Base-by-base conservation (phyloP, 2,888 invertebrate species). In the Drosophila mimetica region DNA sequence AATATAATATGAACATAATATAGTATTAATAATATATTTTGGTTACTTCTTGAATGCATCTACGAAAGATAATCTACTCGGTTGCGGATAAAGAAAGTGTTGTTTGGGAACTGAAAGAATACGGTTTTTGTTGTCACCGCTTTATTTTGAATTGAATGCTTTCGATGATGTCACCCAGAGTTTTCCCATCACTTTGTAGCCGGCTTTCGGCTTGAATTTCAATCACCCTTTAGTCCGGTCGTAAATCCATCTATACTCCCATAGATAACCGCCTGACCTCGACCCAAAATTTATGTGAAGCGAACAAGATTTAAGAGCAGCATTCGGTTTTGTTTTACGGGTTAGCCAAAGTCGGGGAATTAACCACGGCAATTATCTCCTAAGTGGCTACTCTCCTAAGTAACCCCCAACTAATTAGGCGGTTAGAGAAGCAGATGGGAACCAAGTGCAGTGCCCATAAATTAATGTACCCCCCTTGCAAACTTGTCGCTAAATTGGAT, bases 211-310 rank as follows among this genome's bases (percentile, higher is more conserved):
- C 9, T 61, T 22, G 41, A 36, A 22, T 36, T 63, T 64, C 42
- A 64, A 64, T 64, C 50, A 64, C 64, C 42, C 64, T 22, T 22
- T 36, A 51, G 36, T 9, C n/a, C 44, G 65, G 30, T 51, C 65
- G 28, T 64, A 64, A 64, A 64, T 51, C 36, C 30, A 22, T 22
- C 16, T 14, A 20, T 20, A 52, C 28, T 13, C 20, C 42, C 65
- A 64, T 42, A 44, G 42, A 59, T 52, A 53, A 42, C 9, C 22
- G 42, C 8, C 30, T 25, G 64, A 64, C 63, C 63, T 64, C 63
- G 64, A 11, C 64, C 42, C 32, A 30, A 9, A 44, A 64, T 64
- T 64, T 64, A 64, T 64, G 64, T 51, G 64, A 64, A 36, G 65
- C 65, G 64, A 36, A 4, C 30, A 9, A 50, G 55, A 59, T 44